Evolutionary conservation across 1,140 invertebrate species (phyloP).

Genomic region (Magallana ariakensis): DNA sequence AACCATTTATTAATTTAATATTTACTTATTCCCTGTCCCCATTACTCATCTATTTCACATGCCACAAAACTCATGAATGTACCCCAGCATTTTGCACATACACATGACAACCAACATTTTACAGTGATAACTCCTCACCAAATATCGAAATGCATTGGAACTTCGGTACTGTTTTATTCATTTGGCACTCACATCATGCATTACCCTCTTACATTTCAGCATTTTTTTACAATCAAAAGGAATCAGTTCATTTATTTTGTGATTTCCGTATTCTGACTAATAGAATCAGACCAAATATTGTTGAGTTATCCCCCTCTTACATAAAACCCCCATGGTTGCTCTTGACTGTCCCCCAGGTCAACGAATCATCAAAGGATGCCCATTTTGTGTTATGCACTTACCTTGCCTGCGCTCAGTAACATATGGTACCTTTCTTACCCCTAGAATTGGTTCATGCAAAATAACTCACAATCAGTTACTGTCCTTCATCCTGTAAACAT

Average conservation of each 20-base stretch:
- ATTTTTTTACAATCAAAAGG: constrained; percentile 33
- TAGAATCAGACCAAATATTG: constrained; percentile 6
- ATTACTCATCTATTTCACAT: constrained; percentile 25
- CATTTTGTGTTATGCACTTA: constrained; percentile 40
- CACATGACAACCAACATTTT: constrained; percentile 33
- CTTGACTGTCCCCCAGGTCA: constrained; percentile 47
- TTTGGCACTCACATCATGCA: not conserved
- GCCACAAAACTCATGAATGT: constrained; percentile 42
- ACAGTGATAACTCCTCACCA: not conserved
- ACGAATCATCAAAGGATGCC: constrained; percentile 4
- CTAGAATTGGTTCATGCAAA: constrained; percentile 40
- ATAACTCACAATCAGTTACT: too few relatives aligned
- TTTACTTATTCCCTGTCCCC: constrained; percentile 40
- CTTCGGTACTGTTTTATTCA: constrained; percentile 9
- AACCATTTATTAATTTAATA: constrained; percentile 41
- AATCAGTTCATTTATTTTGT: not conserved
- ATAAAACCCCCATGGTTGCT: constrained; percentile 14
- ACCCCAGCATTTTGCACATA: constrained; percentile 24
- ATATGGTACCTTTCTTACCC: constrained; percentile 38
- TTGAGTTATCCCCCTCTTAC: constrained; percentile 22
- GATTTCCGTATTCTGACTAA: constrained; percentile 36
- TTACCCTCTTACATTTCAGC: not conserved
- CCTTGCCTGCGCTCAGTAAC: constrained; percentile 46
- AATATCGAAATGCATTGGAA: constrained; percentile 20
- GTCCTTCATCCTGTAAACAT: too few relatives aligned